A percentile compares a stretch with the other conserved stretches of the same genome.
Conservation (phyloP, 37 sponge, comb jelly and placozoan species). For the Agelas oroides region DNA sequence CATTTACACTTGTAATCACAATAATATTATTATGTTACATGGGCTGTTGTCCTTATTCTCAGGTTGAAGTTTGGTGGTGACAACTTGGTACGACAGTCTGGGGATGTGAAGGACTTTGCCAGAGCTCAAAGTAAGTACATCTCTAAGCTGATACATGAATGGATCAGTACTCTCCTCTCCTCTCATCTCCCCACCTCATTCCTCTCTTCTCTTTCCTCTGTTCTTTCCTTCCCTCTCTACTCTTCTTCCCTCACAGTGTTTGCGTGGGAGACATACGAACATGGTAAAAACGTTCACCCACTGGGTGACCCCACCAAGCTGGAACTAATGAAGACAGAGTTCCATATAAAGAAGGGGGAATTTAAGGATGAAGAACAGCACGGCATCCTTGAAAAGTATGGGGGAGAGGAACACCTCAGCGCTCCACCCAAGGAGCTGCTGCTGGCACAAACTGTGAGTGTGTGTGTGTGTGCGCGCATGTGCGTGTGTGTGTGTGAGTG, state of each 20-base stretch:
- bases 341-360: slow-evolving; percentile 80
- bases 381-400: slow-evolving; percentile 88
- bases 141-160: no score
- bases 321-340: slow-evolving; percentile 91
- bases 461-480: background rate
- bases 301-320: slow-evolving; percentile 97
- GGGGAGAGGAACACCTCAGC: slow-evolving; percentile 95
- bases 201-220: no score
- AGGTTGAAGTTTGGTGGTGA: slow-evolving; percentile 93
- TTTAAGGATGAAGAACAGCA: slow-evolving; percentile 84
- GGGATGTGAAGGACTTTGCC: slow-evolving; percentile 87
- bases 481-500: background rate
- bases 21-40: no score
- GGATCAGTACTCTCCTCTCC: no score
- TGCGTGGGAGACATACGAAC: slow-evolving; percentile 98
- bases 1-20: no score
- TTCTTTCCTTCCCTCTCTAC: background rate
- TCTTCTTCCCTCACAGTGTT: slow-evolving; percentile 73
- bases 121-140: slow-evolving; percentile 77
- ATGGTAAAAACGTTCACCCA: slow-evolving; percentile 91
- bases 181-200: no score
- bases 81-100: slow-evolving; percentile 88
- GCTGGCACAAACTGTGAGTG: slow-evolving; percentile 82
- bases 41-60: background rate
- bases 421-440: slow-evolving; percentile 95